phyloP scores from a whole-genome alignment of 2,797 vertebrate species.

The Antennarius maculatus region DNA sequence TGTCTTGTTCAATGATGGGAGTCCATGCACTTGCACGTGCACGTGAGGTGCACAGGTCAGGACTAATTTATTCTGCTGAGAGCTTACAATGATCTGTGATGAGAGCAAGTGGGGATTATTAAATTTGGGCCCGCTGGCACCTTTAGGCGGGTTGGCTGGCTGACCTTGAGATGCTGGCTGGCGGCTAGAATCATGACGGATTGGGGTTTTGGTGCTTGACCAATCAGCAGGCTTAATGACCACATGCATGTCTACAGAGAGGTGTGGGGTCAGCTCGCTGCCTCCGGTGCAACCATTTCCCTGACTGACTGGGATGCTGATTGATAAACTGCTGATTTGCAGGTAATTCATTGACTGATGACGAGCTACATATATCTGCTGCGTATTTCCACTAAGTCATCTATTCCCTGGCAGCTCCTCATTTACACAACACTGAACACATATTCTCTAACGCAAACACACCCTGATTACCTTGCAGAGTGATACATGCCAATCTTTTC shows the following conservation, averaged over 20 bases:
- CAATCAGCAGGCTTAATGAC: slow-evolving; percentile 57
- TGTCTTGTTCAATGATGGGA: slow-evolving; percentile 1
- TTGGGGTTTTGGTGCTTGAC: slow-evolving; percentile 37
- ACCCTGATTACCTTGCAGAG: slow-evolving; percentile 25
- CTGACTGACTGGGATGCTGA: slow-evolving; percentile 27
- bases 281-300: slow-evolving; percentile 32
- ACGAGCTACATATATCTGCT: slow-evolving; percentile 10
- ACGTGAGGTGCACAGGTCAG: slow-evolving; percentile 56
- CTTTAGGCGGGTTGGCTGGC: slow-evolving; percentile 54
- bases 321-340: slow-evolving; percentile 41
- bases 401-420: slow-evolving; percentile 17
- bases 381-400: slow-evolving; percentile 47
- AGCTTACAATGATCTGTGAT: slow-evolving; percentile 62
- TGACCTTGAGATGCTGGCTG: slow-evolving; percentile 71
- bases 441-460: slow-evolving; percentile 22
- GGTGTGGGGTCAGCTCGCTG: slow-evolving; percentile 19
- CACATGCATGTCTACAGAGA: slow-evolving; percentile 43
- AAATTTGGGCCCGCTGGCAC: slow-evolving; percentile 65
- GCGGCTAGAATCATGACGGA: slow-evolving; percentile 41
- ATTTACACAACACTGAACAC: slow-evolving; percentile 19
- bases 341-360: slow-evolving; percentile 4
- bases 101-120: slow-evolving; percentile 69
- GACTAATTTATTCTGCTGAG: slow-evolving; percentile 65
- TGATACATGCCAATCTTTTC: slow-evolving; percentile 4
- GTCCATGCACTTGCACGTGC: slow-evolving; percentile 21